Percentiles rank a stretch among this genome's conserved stretches.
phyloP scores from a whole-genome alignment of 2,888 invertebrate genomes.

The Drosophila paranaensis region DNA sequence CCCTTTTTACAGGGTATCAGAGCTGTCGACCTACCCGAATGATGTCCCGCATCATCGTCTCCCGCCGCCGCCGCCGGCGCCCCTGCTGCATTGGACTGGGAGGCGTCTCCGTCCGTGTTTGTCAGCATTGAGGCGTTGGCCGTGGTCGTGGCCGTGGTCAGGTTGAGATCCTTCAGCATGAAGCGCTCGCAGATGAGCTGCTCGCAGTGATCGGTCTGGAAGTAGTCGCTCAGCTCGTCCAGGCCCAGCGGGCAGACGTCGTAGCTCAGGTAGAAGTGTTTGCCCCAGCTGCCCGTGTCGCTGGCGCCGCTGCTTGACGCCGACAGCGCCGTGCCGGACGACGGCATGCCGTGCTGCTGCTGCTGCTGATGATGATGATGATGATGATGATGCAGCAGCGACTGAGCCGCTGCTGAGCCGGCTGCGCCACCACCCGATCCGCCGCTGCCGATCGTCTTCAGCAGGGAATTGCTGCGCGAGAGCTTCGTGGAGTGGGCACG shows the following conservation, averaged over 20 bases:
- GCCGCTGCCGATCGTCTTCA: slow-evolving; percentile 84
- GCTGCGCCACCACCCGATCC: background rate
- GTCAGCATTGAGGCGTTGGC: background rate
- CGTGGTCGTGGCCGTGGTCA: slow-evolving; percentile 45
- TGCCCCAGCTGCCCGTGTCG: slow-evolving; percentile 79
- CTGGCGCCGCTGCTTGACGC: slow-evolving; percentile 64
- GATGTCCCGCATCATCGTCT: slow-evolving; percentile 89
- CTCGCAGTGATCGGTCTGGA: slow-evolving; percentile 83
- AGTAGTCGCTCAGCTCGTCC: slow-evolving; percentile 83
- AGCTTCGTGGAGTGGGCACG: slow-evolving; percentile 90
- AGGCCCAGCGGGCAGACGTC: slow-evolving; percentile 83
- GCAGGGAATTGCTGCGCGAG: slow-evolving; percentile 88
- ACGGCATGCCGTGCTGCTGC: slow-evolving; percentile 8
- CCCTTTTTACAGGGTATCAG: background rate
- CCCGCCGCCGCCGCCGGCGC: slow-evolving; percentile 63
- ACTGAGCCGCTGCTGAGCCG: slow-evolving; percentile 4
- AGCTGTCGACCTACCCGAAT: slow-evolving; percentile 88
- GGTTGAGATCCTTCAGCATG: slow-evolving; percentile 78
- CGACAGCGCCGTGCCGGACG: slow-evolving; percentile 25
- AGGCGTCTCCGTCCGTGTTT: slow-evolving; percentile 35
- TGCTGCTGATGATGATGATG: background rate
- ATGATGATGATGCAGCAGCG: slow-evolving; percentile 3
- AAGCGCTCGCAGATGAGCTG: slow-evolving; percentile 84
- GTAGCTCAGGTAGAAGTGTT: slow-evolving; percentile 81
- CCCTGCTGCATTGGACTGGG: slow-evolving; percentile 64